Evolutionary conservation across 2,888 invertebrate species (phyloP), one percentile per base, ranked within the genome.

Genomic region (Auanema freiburgensis): DNA sequence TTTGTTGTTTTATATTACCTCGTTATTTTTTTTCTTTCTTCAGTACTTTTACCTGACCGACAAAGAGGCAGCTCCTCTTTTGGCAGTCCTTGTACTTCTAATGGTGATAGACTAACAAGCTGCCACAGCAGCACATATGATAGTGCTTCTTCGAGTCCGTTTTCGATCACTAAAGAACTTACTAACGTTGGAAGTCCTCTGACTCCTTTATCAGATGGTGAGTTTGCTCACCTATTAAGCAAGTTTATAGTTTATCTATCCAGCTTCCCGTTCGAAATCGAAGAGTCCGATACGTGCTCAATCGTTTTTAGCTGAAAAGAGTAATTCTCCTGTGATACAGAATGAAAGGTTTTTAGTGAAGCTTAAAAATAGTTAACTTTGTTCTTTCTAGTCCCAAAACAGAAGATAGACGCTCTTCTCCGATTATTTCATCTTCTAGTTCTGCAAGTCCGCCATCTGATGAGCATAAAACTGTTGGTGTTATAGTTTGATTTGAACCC

Each of bases 121-220:
- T 18, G 46, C 16, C 46, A 46, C 46, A 16, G 33, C 33, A 52
- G 52, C 23, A 23, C 18, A 6, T 23, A n/a, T n/a, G 44, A 40
- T 11, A 62, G 62, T 49, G 16, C 52, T 24, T 52, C 63, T 6
- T 63, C 58, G 10, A 63, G 63, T 18, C 62, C 62, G 1, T 57
- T 62, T 14, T 62, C 62, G 6, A 50, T 50, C 14, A 62, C 62
- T n/a, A 62, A 63, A 43, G 63, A 63, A 46, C 42, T 63, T 52
- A 63, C 63, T 11, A 58, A 43, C 24, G 63, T 63, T 23, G 51
- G 57, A 10, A 63, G 63, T 52, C 63, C 63, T 18, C 25, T 63
- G 16, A 63, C 63, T 8, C 63, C 63, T 11, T 25, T 43, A 11
- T 63, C 58, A 11, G 58, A 57, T 52, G 53, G 63, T 63, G 4